Base-by-base conservation (phyloP, 2,797 vertebrate species). In the Dryobates pubescens region DNA sequence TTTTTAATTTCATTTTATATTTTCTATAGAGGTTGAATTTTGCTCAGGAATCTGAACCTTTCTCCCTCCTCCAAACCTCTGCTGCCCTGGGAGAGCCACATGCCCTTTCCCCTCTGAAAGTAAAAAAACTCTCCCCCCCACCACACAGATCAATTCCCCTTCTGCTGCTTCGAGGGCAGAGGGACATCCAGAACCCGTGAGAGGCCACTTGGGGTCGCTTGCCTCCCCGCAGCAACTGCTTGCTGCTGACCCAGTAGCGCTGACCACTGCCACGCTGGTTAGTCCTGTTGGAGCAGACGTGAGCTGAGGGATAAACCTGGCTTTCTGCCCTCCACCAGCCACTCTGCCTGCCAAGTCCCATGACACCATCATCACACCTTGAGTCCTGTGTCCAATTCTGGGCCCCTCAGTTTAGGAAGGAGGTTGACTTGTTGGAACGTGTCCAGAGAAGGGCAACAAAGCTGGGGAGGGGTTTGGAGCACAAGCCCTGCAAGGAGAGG, bases 171-270 rank as follows among this genome's bases (percentile, higher is more conserved):
- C 2, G 75, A 76, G 45, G 64, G 34, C 38, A 74, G 45, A 45
- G 43, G 53, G n/a, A 63, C 59, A 84, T 86, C 84, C 20, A 30
- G 86, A 91, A 73, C 30, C 83, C 83, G 54, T 13, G 27, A 26
- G 88, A 64, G 45, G 61, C 57, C 49, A 17, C 75, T 67, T 67
- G n/a, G 61, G 1, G 45, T 38, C 7, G 1, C 47, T 53, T 65
- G 36, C 59, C 71, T 92, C 70, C 80, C 77, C 53, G 63, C 80
- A 86, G 82, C 36, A 75, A 41, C 67, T 92, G 54, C 77, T 89
- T 13, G 3, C 18, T 53, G 17, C 16, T 4, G 7, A n/a, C 61
- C 70, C 64, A 57, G 38, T 5, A 38, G 38, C 38, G 38, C 38
- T 38, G 38, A 38, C 38, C 38, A 12, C 38, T 38, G 38, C 38